Percentiles rank a stretch among this genome's conserved stretches.
These are phyloP conservation scores for Tanytarsus gracilentus DNA, from an alignment of 2,888 invertebrate species.

Conservation along the genomic window DNA sequence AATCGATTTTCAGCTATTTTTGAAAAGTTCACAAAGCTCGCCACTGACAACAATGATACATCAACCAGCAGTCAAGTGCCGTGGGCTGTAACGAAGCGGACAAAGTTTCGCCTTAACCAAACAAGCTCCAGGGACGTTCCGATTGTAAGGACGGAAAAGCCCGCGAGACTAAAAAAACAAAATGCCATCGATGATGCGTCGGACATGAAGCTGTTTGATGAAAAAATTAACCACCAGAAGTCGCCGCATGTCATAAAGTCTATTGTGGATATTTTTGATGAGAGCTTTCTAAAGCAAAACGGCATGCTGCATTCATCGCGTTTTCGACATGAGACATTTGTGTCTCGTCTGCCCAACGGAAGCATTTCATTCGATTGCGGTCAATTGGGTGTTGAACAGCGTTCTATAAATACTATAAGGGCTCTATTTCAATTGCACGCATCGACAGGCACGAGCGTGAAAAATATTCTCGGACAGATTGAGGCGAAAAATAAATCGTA, in stretches of 20 bases:
- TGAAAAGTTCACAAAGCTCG: constrained; percentile 13
- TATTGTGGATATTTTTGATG: not conserved
- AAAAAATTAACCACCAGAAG: constrained; percentile 26
- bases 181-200: constrained; percentile 32
- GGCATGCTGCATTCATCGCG: constrained; percentile 35
- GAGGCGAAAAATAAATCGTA: constrained; percentile 33
- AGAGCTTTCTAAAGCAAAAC: not conserved
- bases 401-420: constrained; percentile 70
- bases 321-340: constrained; percentile 16
- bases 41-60: not conserved
- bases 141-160: constrained; percentile 50
- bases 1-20: constrained; percentile 15
- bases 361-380: constrained; percentile 71
- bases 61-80: constrained; percentile 39
- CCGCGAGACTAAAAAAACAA: constrained; percentile 42
- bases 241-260: not conserved
- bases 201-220: constrained; percentile 38
- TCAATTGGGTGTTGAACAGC: constrained; percentile 61
- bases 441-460: constrained; percentile 37
- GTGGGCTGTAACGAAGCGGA: constrained; percentile 47
- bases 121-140: constrained; percentile 62
- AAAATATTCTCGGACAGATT: constrained; percentile 40
- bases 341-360: constrained; percentile 45
- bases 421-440: constrained; percentile 65
- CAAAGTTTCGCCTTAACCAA: constrained; percentile 57